Conservation (phyloP, 2,113 vertebrate genomes). For the Accipiter virgatus region DNA sequence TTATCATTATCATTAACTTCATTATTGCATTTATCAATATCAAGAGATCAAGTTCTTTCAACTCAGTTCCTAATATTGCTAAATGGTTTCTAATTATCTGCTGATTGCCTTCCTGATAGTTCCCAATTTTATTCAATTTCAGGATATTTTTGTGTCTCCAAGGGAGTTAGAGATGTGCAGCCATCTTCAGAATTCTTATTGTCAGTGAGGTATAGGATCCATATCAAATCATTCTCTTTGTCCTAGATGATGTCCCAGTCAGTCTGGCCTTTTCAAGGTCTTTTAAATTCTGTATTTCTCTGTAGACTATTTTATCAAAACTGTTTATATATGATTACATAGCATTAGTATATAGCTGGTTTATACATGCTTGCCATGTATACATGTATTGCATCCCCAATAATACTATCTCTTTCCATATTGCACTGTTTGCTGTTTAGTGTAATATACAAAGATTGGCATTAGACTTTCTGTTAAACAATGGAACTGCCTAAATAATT, state of each 20-base stretch:
- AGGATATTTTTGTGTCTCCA: not conserved
- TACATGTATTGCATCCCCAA: not conserved
- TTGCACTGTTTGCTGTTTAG: not conserved
- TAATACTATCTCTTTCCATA: not conserved
- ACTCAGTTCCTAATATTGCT: not conserved
- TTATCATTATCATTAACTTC: not conserved
- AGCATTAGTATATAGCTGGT: not conserved
- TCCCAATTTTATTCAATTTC: not conserved
- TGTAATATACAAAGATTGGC: not conserved
- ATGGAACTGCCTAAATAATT: not conserved
- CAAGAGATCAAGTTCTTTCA: not conserved
- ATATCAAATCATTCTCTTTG: not conserved
- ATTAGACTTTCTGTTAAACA: not conserved
- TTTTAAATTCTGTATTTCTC: not conserved
- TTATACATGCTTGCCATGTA: not conserved
- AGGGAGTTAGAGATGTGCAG: not conserved
- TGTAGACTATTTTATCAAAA: not conserved
- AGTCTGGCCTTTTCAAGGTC: not conserved
- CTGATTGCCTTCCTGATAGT: not conserved
- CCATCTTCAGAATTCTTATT: not conserved
- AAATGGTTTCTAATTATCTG: slow-evolving; percentile 7
- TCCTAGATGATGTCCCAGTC: not conserved
- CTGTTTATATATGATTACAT: not conserved
- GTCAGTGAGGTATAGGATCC: not conserved
- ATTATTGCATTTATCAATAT: not conserved